These are phyloP conservation scores for Andrena dorsata DNA, from an alignment of 2,888 invertebrate genomes.

Conservation along the genomic window DNA sequence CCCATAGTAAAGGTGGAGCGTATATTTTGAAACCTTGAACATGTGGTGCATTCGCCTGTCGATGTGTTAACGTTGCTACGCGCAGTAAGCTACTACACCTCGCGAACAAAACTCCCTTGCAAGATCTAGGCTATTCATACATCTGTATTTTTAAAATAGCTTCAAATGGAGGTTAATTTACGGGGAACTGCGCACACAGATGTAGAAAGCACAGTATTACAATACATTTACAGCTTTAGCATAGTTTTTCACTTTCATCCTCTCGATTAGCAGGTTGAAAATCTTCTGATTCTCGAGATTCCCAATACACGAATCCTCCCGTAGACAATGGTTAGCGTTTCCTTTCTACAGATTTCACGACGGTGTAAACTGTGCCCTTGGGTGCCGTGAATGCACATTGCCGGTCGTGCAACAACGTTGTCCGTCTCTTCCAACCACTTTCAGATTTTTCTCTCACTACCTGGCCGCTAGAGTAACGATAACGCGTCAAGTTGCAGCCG, in stretches of 20 bases:
- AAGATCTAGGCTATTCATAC: background rate
- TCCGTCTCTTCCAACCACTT: constrained; percentile 21
- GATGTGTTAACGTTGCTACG: background rate
- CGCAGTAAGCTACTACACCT: background rate
- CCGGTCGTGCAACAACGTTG: constrained; percentile 18
- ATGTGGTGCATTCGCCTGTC: background rate
- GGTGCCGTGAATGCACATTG: constrained; percentile 47
- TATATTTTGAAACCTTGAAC: background rate
- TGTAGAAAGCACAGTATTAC: background rate
- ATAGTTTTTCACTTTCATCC: background rate
- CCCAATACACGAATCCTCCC: constrained; percentile 23
- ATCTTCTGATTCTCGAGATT: background rate
- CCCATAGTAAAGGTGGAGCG: background rate
- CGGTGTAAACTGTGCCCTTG: constrained; percentile 50
- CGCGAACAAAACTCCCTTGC: background rate
- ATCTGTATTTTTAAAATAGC: background rate
- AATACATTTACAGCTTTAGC: background rate
- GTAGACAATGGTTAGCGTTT: constrained; percentile 23
- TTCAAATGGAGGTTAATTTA: too few species aligned
- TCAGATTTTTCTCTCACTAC: constrained; percentile 30
- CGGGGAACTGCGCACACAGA: too few species aligned
- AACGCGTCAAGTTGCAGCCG: constrained; percentile 28
- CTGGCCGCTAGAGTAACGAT: constrained; percentile 4
- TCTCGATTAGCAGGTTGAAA: background rate
- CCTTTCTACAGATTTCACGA: constrained; percentile 12